Percentiles rank a stretch among this genome's conserved stretches.
phyloP scores from a whole-genome alignment of 2,113 vertebrate species.

The Kryptolebias marmoratus region DNA sequence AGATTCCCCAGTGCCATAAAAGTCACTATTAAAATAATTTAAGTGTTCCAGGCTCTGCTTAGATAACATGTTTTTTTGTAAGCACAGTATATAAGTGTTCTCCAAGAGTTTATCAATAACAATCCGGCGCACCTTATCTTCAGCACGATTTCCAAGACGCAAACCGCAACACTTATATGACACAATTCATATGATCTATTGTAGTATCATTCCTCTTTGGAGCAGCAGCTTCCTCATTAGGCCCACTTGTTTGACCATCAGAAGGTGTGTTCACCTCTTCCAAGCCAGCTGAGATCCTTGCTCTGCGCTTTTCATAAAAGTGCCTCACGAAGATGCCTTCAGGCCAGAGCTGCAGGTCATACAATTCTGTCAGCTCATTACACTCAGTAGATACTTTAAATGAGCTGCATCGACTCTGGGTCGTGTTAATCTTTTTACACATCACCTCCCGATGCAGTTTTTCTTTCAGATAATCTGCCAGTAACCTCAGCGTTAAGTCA shows the following conservation, averaged over 20 bases:
- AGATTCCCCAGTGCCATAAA: no score
- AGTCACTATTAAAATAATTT: no score
- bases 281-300: not conserved
- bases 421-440: not conserved
- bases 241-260: not conserved
- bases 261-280: not conserved
- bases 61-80: no score
- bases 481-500: not conserved
- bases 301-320: not conserved
- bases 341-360: conserved; percentile 2
- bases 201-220: not conserved
- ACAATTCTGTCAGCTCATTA: not conserved
- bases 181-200: not conserved
- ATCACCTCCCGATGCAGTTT: not conserved
- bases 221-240: not conserved
- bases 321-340: not conserved
- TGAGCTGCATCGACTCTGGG: not conserved
- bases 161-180: not conserved
- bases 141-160: no score
- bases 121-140: no score
- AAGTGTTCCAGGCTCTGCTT: no score
- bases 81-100: no score
- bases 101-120: no score
- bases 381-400: not conserved
- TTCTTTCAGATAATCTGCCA: not conserved